Conservation (phyloP, 1,140 invertebrate species). For the Drosophila watanabei region DNA sequence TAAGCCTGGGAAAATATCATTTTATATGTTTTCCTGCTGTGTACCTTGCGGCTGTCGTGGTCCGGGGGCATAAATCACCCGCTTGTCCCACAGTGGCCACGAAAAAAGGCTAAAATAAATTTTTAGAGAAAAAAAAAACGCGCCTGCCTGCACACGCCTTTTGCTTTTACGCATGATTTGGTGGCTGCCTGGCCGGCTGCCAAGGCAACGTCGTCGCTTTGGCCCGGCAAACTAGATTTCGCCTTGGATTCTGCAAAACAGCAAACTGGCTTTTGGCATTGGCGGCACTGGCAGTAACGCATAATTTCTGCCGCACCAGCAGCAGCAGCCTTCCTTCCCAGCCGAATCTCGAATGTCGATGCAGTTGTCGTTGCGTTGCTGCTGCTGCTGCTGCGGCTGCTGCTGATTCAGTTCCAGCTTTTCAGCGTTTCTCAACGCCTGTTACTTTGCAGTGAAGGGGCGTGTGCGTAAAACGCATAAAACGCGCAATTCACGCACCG, state of each 20-base stretch:
- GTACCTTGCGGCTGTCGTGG: conserved; percentile 37
- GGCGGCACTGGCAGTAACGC: conserved; percentile 65
- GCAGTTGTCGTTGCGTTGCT: conserved; percentile 54
- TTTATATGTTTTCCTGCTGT: neutral
- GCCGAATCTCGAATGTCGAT: conserved; percentile 55
- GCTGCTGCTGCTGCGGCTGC: conserved; percentile 29
- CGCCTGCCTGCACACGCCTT: conserved; percentile 56
- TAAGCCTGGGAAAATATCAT: neutral
- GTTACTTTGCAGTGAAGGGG: conserved; percentile 84
- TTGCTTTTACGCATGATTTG: conserved; percentile 80
- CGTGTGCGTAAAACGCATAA: conserved; percentile 80
- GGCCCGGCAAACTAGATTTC: conserved; percentile 78
- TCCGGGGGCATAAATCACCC: conserved; percentile 72
- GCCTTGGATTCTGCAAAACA: conserved; percentile 74
- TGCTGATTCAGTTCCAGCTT: conserved; percentile 22
- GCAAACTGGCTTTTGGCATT: conserved; percentile 80
- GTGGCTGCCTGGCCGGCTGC: conserved; percentile 32
- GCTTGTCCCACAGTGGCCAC: conserved; percentile 54
- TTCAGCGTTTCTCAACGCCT: conserved; percentile 79
- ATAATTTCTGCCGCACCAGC: conserved; percentile 66
- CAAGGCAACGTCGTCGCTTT: conserved; percentile 33
- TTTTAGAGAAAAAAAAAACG: conserved; percentile 22
- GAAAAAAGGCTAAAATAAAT: conserved; percentile 30
- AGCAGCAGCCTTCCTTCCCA: conserved; percentile 19
- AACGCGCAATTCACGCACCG: conserved; percentile 53